These are phyloP conservation scores for Tachuris rubrigastra DNA, from an alignment of 2,113 vertebrate genomes.

Conservation along the genomic window DNA sequence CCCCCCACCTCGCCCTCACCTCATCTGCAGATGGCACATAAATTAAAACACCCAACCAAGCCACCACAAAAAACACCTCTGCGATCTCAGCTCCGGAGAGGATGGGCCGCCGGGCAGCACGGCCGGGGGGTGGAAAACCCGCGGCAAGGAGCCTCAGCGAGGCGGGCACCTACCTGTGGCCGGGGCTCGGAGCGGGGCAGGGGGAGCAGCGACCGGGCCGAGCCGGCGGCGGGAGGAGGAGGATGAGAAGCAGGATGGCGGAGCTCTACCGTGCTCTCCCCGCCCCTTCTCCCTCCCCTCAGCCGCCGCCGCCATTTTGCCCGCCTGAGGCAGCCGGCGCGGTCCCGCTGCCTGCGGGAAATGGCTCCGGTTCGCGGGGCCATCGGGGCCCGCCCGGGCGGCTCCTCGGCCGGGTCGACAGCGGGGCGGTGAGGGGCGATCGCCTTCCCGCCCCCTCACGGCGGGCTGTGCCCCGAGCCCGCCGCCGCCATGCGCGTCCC, in stretches of 20 bases:
- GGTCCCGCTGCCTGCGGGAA: not conserved
- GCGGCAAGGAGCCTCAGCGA: not conserved
- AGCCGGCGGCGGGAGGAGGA: not conserved
- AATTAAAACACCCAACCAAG: not conserved
- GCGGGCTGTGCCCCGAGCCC: no score
- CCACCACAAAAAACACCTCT: not conserved
- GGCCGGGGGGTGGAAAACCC: not conserved
- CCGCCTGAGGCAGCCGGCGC: not conserved
- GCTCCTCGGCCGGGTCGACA: fast-evolving
- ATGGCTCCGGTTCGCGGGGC: not conserved
- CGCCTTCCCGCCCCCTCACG: no score
- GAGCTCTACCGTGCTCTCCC: not conserved
- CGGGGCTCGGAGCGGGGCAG: not conserved
- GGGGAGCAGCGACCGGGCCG: not conserved
- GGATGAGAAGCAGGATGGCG: not conserved
- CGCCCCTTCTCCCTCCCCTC: not conserved
- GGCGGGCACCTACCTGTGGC: slow-evolving; percentile 46
- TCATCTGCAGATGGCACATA: not conserved
- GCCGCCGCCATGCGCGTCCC: not conserved
- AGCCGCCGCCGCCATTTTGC: not conserved
- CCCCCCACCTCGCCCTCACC: not conserved
- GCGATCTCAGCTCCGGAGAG: not conserved
- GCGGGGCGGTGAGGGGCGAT: not conserved
- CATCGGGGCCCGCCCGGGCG: fast-evolving
- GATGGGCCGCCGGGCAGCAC: not conserved